A percentile compares a stretch with the other conserved stretches of the same genome.
Evolutionary conservation across 2,888 invertebrate species (phyloP).

Genomic region (Hydriomena furcata): DNA sequence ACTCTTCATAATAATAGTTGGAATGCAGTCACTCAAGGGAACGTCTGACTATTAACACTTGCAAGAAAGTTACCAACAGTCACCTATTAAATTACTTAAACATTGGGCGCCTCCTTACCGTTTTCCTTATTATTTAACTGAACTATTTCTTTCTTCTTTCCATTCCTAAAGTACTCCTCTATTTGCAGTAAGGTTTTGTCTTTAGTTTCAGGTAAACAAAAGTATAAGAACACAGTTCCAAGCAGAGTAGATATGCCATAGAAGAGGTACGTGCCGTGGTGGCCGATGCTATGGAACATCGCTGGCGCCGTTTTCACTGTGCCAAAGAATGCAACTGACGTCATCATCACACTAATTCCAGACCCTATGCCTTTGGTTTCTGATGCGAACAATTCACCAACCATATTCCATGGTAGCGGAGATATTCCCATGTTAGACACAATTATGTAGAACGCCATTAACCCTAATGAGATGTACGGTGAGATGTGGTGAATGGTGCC

Average conservation of each 20-base stretch:
- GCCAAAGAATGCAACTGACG: slow-evolving; percentile 86
- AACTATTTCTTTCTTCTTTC: slow-evolving; percentile 43
- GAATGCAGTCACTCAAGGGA: slow-evolving; percentile 16
- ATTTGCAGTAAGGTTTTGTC: slow-evolving; percentile 87
- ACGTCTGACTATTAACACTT: not conserved
- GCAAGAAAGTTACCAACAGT: not conserved
- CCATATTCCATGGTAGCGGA: slow-evolving; percentile 89
- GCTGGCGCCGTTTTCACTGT: slow-evolving; percentile 87
- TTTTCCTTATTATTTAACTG: slow-evolving; percentile 38
- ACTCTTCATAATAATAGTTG: no score
- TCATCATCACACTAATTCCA: slow-evolving; percentile 86
- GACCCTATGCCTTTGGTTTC: slow-evolving; percentile 87
- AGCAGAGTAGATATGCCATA: slow-evolving; percentile 84
- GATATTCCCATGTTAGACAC: slow-evolving; percentile 85
- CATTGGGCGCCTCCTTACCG: slow-evolving; percentile 35
- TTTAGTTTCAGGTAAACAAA: slow-evolving; percentile 87
- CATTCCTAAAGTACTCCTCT: slow-evolving; percentile 81
- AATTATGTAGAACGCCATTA: slow-evolving; percentile 83
- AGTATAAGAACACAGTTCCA: slow-evolving; percentile 84
- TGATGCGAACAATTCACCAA: slow-evolving; percentile 88
- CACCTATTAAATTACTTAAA: slow-evolving; percentile 4
- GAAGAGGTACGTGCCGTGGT: slow-evolving; percentile 84
- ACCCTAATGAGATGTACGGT: slow-evolving; percentile 70
- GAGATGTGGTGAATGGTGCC: slow-evolving; percentile 52
- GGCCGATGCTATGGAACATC: slow-evolving; percentile 82